Conservation (phyloP, 2,888 invertebrate genomes). For the Pseudococcus longispinus region DNA sequence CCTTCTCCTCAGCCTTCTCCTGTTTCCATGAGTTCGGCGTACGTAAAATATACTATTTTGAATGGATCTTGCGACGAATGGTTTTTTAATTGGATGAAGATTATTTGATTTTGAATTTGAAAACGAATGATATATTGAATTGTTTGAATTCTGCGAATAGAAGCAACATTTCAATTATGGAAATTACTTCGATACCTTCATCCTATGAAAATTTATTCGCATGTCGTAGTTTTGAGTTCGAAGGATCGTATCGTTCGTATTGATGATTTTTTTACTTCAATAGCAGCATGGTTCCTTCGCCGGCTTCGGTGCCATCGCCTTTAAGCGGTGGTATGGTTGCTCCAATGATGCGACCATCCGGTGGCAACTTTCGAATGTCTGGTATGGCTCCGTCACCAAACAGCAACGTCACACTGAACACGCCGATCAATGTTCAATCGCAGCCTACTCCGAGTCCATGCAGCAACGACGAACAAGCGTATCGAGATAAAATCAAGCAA, state of each 20-base stretch:
- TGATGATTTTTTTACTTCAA: slow-evolving; percentile 59
- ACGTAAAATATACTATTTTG: slow-evolving; percentile 5
- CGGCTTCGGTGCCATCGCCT: slow-evolving; percentile 73
- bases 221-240: too few relatives aligned
- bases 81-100: not conserved
- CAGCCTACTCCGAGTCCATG: slow-evolving; percentile 72
- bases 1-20: slow-evolving; percentile 77
- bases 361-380: slow-evolving; percentile 59
- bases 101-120: too few relatives aligned
- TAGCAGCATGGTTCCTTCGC: slow-evolving; percentile 74
- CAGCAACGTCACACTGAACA: slow-evolving; percentile 74
- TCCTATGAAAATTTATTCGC: not conserved
- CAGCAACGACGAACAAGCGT: slow-evolving; percentile 84
- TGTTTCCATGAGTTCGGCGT: slow-evolving; percentile 54
- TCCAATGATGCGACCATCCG: slow-evolving; percentile 18
- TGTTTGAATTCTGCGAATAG: too few relatives aligned
- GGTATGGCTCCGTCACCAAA: slow-evolving; percentile 81
- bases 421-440: slow-evolving; percentile 69
- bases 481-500: slow-evolving; percentile 91
- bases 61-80: not conserved
- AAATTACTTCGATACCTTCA: not conserved
- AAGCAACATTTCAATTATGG: too few relatives aligned
- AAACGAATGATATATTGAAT: too few relatives aligned
- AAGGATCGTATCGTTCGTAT: too few relatives aligned
- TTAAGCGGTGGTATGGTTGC: not conserved